Base-by-base conservation (phyloP, 2,888 invertebrate genomes). In the Onthophagus sagittarius region DNA sequence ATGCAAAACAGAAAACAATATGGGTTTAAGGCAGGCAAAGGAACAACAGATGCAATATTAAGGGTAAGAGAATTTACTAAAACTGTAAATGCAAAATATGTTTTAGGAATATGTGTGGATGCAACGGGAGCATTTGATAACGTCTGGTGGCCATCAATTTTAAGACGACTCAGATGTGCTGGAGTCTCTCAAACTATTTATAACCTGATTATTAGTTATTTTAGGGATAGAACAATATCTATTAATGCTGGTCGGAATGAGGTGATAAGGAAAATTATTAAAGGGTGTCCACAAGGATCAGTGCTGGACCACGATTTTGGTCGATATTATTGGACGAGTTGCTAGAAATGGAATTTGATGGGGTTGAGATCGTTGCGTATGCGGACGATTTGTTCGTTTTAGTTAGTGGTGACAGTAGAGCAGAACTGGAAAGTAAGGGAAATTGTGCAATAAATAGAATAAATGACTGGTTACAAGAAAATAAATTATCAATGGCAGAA, bases 41-140 rank as follows among this genome's bases (percentile, higher is more conserved):
- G 63, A 3, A 70, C 70, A 6, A 64, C 62, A 32, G 72, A 72
- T 62, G 63, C 67, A 2, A 5, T 67, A 13, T 9, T 9, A 9
- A 23, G 14, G 14, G 64, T n/a, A 0, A 9, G 15, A n/a, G n/a
- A n/a, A 15, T 15, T 39, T 5, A 62, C 2, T 15, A 14, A 69
- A 11, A 13, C 5, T 1, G 9, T 15, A 4, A 13, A 67, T 2
- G 11, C 15, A n/a, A 74, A 74, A 67, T 75, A 76, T 33, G 67
- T 71, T 2, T 9, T 72, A 5, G 67, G 33, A 0, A 11, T 74
- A 0, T 74, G 73, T 32, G 39, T 75, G 0, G 76, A 76, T 63
- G 74, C 73, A 2, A n/a, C 53, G 2, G 74, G 74, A 9, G 77
- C 75, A 9, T 77, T 77, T 53, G 72, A 76, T 53, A 77, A 76